A percentile compares a stretch with the other conserved stretches of the same genome.
These are phyloP conservation scores for Allophyes oxyacanthae DNA, from an alignment of 2,888 invertebrate genomes.

Conservation along the genomic window DNA sequence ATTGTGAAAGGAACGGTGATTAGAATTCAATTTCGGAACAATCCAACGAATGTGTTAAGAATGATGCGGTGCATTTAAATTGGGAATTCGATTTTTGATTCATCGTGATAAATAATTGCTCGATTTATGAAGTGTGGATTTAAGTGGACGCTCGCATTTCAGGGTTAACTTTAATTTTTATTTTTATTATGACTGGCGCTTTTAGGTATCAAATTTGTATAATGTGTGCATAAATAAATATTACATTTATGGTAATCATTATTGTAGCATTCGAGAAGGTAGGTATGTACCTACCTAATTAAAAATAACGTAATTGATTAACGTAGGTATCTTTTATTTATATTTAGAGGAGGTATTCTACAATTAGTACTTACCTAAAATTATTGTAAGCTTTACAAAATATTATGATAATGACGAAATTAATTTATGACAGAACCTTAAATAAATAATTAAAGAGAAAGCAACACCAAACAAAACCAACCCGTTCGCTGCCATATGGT, in stretches of 20 bases:
- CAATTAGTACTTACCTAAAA: no score
- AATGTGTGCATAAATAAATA: constrained; percentile 11
- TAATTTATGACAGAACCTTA: neutral
- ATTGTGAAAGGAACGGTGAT: constrained; percentile 86
- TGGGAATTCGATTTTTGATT: constrained; percentile 79
- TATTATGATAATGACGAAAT: no score
- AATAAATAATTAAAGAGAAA: constrained; percentile 29
- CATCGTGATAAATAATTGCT: constrained; percentile 43
- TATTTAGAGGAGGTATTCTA: no score
- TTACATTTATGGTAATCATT: neutral
- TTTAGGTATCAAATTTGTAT: neutral
- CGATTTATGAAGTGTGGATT: constrained; percentile 22
- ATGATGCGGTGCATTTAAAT: constrained; percentile 87
- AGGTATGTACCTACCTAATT: no score
- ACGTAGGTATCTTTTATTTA: no score
- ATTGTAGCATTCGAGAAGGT: constrained; percentile 1
- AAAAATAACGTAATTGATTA: constrained; percentile 19
- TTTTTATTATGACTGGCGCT: constrained; percentile 9
- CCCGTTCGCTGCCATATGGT: constrained; percentile 70
- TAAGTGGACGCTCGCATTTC: constrained; percentile 12
- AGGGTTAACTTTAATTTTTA: constrained; percentile 27
- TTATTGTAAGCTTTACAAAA: no score
- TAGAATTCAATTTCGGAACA: constrained; percentile 89
- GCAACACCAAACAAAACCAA: constrained; percentile 25
- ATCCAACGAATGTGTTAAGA: constrained; percentile 82